Base-by-base conservation (phyloP, 1,140 invertebrate species). In the Lordiphosa mommai region DNA sequence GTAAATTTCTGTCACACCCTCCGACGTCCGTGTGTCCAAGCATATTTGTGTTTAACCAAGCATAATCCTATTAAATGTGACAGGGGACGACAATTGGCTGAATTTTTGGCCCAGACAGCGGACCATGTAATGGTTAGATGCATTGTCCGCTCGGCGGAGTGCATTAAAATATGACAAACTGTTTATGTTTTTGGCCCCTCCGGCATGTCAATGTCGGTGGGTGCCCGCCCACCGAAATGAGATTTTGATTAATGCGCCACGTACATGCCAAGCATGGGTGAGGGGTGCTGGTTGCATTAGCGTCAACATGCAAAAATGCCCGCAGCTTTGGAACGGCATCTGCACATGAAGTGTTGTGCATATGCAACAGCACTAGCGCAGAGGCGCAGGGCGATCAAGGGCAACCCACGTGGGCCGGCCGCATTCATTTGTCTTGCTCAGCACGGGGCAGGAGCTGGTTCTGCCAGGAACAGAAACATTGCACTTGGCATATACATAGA, bases 31-130 rank as follows among this genome's bases (percentile, higher is more conserved):
- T 30, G 48, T 61, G 70, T 56, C 52, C 46, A 27, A 58, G 65
- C 52, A 67, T 73, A 74, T 80, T 82, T 66, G 71, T 80, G 76
- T 71, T 82, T 76, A 74, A 76, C 76, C 76, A 80, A 82, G 76
- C 76, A 76, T 82, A 76, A 80, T 80, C 58, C 66, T 59, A 80
- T 76, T 80, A 80, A 67, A 82, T 82, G 61, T 84, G 76, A 82
- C 76, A 84, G 76, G 51, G 53, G 71, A 74, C 76, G 76, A 82
- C 76, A 80, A 80, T 80, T 84, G 70, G 71, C 52, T 68, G 66
- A 71, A 73, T 71, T 70, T 72, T 74, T 70, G 70, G 40, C 27
- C 64, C 72, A 49, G 60, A 61, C 70, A 56, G 57, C 52, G 37
- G 4, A 34, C 47, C 68, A 27, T 38, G 33, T 16, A 58, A 57